Base-by-base conservation (phyloP, 2,888 invertebrate species). In the Orchesella flavescens region DNA sequence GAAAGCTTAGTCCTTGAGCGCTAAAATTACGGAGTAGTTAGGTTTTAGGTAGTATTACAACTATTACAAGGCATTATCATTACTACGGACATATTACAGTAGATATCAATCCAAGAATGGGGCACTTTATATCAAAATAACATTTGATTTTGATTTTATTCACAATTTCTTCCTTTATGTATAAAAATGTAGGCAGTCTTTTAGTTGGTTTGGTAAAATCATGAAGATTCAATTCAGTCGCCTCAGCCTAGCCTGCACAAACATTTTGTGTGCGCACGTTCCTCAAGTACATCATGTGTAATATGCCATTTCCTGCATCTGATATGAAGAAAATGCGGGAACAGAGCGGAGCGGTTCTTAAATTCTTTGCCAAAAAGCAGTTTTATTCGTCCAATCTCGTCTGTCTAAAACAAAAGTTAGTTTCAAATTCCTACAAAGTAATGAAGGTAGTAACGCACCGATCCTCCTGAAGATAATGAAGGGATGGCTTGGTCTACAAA, bases 81-180 rank as follows among this genome's bases (percentile, higher is more conserved):
- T 34, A 34, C 34, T 7, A 7, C 7, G 34, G 34, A 34, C 34
- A 76, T 68, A 75, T 76, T 63, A 76, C 43, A 66, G 34, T 49
- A 49, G 53, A 68, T 75, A 53, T 5, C 4, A 46, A 9, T 57
- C 17, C 7, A 10, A 66, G 76, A 66, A n/a, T n/a, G n/a, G n/a
- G n/a, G 34, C 34, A 34, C 34, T 34, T 69, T 69, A 59, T 57
- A 69, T 21, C 69, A 69, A 69, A 77, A 77, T 77, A 77, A 77
- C 66, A 66, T 55, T 76, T 76, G 76, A 76, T 34, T 55, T 76
- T 76, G 76, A 76, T 34, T 34, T 69, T 75, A 34, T 34, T 34
- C 34, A 2, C 34, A 2, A 34, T 7, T 34, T 7, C 34, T 34
- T 34, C n/a, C n/a, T n/a, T n/a, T n/a, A n/a, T n/a, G n/a, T n/a